These are phyloP conservation scores for Pogonophryne albipinna DNA, from an alignment of 2,797 vertebrate species.

Conservation along the genomic window DNA sequence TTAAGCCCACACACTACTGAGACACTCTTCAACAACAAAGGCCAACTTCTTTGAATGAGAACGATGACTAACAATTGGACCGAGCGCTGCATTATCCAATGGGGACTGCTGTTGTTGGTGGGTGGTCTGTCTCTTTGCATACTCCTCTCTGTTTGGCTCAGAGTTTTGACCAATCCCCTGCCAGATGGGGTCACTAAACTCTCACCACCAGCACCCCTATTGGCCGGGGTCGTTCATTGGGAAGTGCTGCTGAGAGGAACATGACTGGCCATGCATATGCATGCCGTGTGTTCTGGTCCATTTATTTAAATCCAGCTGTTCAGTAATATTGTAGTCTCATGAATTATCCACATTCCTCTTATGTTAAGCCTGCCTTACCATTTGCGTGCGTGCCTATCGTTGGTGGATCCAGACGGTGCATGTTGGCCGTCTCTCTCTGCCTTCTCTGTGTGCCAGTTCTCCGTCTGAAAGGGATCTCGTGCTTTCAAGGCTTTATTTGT, in stretches of 20 bases:
- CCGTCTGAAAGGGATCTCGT: conserved; percentile 70
- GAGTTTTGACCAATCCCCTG: conserved; percentile 72
- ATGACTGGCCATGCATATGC: conserved; percentile 4
- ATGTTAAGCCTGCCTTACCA: conserved; percentile 46
- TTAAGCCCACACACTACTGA: conserved; percentile 58
- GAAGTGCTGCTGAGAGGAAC: conserved; percentile 32
- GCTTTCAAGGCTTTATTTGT: conserved; percentile 74
- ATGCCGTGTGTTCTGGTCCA: conserved; percentile 46
- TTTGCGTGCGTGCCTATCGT: conserved; percentile 21
- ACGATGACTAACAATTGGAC: conserved; percentile 62
- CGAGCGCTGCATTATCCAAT: conserved; percentile 66
- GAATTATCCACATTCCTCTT: conserved; percentile 61
- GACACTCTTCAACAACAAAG: conserved; percentile 59
- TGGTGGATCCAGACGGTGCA: conserved; percentile 69
- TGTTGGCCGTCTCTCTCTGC: conserved; percentile 65
- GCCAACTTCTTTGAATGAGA: conserved; percentile 48
- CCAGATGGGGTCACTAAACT: conserved; percentile 83
- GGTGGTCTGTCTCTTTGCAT: conserved; percentile 65
- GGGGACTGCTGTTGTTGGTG: conserved; percentile 60
- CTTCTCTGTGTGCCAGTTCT: conserved; percentile 59
- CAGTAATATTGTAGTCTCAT: conserved; percentile 51
- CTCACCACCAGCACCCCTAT: conserved; percentile 70
- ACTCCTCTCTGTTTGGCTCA: conserved; percentile 31
- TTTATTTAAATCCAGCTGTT: conserved; percentile 58
- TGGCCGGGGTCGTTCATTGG: conserved; percentile 57